A percentile compares a stretch with the other conserved stretches of the same genome.
Conservation (phyloP, 2,888 invertebrate species). For the Cactoblastis cactorum region DNA sequence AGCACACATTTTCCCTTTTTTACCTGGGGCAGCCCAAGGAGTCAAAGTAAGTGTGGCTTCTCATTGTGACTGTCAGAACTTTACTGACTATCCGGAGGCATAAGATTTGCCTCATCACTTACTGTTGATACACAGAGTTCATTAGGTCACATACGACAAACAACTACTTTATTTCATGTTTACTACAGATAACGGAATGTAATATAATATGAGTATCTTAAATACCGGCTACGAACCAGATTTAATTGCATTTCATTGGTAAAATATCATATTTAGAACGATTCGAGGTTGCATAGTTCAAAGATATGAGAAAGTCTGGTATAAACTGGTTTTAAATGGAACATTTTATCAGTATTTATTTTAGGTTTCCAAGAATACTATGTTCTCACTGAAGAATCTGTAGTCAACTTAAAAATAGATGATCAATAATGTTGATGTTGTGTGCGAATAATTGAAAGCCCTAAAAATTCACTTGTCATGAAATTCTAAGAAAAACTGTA, state of each 20-base stretch:
- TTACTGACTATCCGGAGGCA: conserved; percentile 66
- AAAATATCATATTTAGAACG: conserved; percentile 3
- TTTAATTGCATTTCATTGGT: conserved; percentile 9
- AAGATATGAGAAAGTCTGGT: not conserved
- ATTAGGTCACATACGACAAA: conserved; percentile 54
- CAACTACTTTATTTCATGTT: conserved; percentile 23
- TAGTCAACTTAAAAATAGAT: too few relatives aligned
- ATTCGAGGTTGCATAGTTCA: conserved; percentile 1
- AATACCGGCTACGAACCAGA: not conserved
- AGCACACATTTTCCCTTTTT: conserved; percentile 31
- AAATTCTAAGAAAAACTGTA: too few relatives aligned
- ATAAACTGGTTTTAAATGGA: not conserved
- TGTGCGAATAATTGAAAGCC: too few relatives aligned
- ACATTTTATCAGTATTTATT: not conserved
- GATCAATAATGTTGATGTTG: too few relatives aligned
- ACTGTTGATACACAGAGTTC: conserved; percentile 73
- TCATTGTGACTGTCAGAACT: conserved; percentile 69
- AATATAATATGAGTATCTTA: not conserved
- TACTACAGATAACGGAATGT: conserved; percentile 20
- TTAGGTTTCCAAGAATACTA: too few relatives aligned
- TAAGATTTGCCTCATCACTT: conserved; percentile 73
- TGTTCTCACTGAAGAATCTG: too few relatives aligned
- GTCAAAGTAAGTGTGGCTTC: conserved; percentile 73
- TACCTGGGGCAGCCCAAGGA: conserved; percentile 74
- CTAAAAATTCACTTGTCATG: too few relatives aligned